These are phyloP conservation scores for Leucophenga montana DNA, from an alignment of 2,888 invertebrate genomes.

Conservation along the genomic window DNA sequence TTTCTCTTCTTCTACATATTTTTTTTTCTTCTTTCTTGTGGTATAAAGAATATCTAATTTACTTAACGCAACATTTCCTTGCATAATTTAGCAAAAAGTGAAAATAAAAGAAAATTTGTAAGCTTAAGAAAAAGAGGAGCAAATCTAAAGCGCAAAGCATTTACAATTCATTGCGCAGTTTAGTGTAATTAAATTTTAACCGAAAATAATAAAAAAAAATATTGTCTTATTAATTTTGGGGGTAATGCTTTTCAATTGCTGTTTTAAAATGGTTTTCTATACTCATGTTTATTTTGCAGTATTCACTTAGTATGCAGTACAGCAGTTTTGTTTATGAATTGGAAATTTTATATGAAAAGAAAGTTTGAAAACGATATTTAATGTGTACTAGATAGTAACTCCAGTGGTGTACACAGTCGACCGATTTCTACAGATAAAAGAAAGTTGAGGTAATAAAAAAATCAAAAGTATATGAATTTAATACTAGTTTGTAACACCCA, in stretches of 20 bases:
- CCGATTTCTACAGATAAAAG: too few species aligned
- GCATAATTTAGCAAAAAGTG: constrained; percentile 48
- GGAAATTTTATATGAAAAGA: too few species aligned
- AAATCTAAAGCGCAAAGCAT: constrained; percentile 40
- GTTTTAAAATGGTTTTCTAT: too few species aligned
- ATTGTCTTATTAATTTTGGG: constrained; percentile 23
- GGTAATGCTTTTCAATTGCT: background rate
- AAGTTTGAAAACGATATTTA: too few species aligned
- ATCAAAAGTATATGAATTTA: too few species aligned
- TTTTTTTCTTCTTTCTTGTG: constrained; percentile 10
- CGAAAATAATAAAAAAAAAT: constrained; percentile 45
- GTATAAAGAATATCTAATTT: constrained; percentile 31
- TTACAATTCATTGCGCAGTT: constrained; percentile 67
- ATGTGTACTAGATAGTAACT: too few species aligned
- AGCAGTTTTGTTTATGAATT: too few species aligned
- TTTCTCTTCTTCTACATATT: constrained; percentile 13
- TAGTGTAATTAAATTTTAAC: constrained; percentile 62
- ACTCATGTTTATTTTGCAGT: too few species aligned
- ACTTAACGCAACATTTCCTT: constrained; percentile 34
- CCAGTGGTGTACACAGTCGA: too few species aligned
- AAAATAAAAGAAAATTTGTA: background rate
- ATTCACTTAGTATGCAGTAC: too few species aligned
- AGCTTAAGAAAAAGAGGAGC: background rate
- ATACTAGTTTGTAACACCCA: too few species aligned
- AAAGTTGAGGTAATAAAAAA: too few species aligned